Base-by-base conservation (phyloP, 1,140 invertebrate species). In the Pomacea maculata region DNA sequence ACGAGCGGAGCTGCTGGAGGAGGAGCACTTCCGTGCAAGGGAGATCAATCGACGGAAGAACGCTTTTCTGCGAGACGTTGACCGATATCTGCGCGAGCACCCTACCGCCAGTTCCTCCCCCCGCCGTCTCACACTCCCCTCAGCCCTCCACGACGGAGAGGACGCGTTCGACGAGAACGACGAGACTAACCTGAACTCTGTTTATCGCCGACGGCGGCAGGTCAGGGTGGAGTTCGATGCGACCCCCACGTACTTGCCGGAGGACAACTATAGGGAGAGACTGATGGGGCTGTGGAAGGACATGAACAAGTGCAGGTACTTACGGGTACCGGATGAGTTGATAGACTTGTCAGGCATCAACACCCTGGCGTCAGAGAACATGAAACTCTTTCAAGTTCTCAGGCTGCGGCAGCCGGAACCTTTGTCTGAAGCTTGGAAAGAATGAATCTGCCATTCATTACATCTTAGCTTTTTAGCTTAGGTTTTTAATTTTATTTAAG, bases 1-100 rank as follows among this genome's bases (percentile, higher is more conserved):
- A 21, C 79, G 88, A 45, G 86, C 86, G 65, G 87, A 88, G 81
- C 81, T 89, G 19, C 65, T 90, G 45, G 83, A 87, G 65, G 84
- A 87, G 61, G 88, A 90, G 78, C 78, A 84, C 21, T 57, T 73
- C 17, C 80, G 82, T 65, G 81, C 83, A 21, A 71, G 81, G 45
- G 78, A 78, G 11, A 79, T 90, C 55, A 81, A 81, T 29, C 72
- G 84, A 17, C 84, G 86, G 61, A 89, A 86, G 17, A 79, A 87
- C 52, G 61, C 74, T 15, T 90, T 90, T 64, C 78, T 90, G 9
- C 68, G 80, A n/a, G 85, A 83, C 65, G 79, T 89, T n/a, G 85
- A 88, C 55, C 83, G 80, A 4, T 88, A 87, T 80, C 73, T 90
- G 11, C 78, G 71, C 0, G 75, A 80, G 21, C 80, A 78, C 70